Base-by-base conservation (phyloP, 2,113 vertebrate genomes). In the Paralichthys olivaceus region DNA sequence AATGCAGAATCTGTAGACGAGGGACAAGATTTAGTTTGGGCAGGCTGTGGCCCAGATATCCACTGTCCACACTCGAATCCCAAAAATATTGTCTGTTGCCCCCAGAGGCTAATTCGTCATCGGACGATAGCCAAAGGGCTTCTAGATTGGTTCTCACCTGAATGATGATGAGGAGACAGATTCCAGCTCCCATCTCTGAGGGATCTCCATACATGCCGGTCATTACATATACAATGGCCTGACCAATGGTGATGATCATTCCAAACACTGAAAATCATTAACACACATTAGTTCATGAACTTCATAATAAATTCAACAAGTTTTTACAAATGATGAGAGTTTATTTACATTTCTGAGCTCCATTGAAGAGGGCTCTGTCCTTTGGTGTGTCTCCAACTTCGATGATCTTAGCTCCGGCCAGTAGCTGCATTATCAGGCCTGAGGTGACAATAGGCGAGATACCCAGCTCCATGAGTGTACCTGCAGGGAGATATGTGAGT, bases 121-220 rank as follows among this genome's bases (percentile, higher is more conserved):
- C 28, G 5, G 28, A 29, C 9, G 9, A 40, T 37, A 37, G 34
- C 34, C 34, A 37, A 9, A 37, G 34, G 34, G 34, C 45, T 47
- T 17, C 45, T 47, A 2, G 4, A 47, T 47, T 17, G 45, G n/a
- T 62, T 77, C 73, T 59, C 26, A 93, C 98, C 97, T 99, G 98
- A 84, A 99, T 99, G 90, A 98, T 99, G 93, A 99, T 99, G n/a
- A 99, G 93, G 57, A 99, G 93, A 91, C 98, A 99, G 94, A 99
- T 98, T 23, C 98, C 98, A 75, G 98, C 96, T 20, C 98, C 98
- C 98, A 99, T 99, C 87, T 99, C 98, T 1, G 98, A 98, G 2
- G 98, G 98, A 87, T 99, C 98, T 76, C 98, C 98, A 0, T 99
- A 99, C 98, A 99, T 99, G 37, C 98, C 98, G 0, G 98, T 99